Percentiles rank a stretch among this genome's conserved stretches.
phyloP scores from a whole-genome alignment of 2,797 vertebrate species.

The Hippopotamyrus pictus region DNA sequence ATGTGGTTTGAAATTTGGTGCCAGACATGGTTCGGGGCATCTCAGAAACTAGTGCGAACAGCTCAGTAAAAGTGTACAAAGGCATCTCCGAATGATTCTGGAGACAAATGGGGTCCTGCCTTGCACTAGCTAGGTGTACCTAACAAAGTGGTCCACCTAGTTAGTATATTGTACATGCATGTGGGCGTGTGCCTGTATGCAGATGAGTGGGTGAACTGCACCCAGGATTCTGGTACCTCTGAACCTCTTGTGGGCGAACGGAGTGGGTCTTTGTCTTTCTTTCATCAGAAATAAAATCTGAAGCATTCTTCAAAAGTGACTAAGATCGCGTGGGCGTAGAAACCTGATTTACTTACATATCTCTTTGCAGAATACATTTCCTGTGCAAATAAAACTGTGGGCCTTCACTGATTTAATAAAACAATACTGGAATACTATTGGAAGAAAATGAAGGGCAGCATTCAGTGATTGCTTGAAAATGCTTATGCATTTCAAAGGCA shows the following conservation, averaged over 20 bases:
- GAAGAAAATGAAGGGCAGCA: not conserved
- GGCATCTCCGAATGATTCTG: not conserved
- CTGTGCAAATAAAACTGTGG: not conserved
- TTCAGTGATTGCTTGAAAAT: not conserved
- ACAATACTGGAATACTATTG: not conserved
- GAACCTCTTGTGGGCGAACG: constrained; percentile 12
- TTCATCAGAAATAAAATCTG: constrained; percentile 20
- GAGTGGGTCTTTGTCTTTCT: constrained; percentile 17
- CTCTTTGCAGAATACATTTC: not conserved
- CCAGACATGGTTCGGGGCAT: not conserved
- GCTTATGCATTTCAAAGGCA: not conserved
- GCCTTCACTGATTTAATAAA: not conserved
- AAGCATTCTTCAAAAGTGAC: constrained; percentile 18
- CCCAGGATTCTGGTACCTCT: constrained; percentile 7
- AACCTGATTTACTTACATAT: constrained; percentile 4
- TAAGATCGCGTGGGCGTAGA: not conserved
- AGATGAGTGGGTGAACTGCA: constrained; percentile 17
- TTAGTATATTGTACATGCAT: not conserved
- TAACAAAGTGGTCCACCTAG: not conserved
- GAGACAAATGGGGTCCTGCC: not conserved
- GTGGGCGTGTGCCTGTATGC: not conserved
- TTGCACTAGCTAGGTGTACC: not conserved
- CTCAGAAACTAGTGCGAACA: not conserved
- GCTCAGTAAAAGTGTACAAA: not conserved
- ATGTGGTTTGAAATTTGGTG: not conserved